A percentile compares a stretch with the other conserved stretches of the same genome.
These are phyloP conservation scores for Cataglyphis albicans DNA, from an alignment of 2,888 invertebrate species.

Conservation along the genomic window DNA sequence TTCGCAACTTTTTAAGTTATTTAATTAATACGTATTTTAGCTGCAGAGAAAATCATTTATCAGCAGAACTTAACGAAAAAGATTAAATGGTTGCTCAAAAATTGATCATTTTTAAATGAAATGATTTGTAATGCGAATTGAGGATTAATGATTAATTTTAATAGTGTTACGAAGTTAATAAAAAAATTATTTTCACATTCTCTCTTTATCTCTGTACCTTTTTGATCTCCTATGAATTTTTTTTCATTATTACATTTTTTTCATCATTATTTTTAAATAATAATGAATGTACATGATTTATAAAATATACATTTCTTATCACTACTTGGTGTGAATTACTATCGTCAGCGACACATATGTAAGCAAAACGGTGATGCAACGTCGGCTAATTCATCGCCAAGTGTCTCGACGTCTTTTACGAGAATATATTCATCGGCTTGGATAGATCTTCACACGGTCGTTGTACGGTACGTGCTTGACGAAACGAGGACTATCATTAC, in stretches of 20 bases:
- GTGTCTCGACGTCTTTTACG: constrained; percentile 38
- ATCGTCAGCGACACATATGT: constrained; percentile 18
- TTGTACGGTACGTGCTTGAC: constrained; percentile 31
- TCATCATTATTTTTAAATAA: constrained; percentile 15
- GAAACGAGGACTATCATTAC: constrained; percentile 44
- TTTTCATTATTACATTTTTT: not conserved
- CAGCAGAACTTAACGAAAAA: not conserved
- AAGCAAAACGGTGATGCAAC: constrained; percentile 7
- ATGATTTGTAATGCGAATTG: not conserved
- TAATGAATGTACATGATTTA: not conserved
- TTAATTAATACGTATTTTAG: constrained; percentile 4
- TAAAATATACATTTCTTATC: not conserved
- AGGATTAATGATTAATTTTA: not conserved
- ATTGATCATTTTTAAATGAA: not conserved
- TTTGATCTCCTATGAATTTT: not conserved
- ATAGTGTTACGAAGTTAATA: not conserved
- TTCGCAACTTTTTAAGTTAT: not conserved
- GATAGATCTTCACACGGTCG: constrained; percentile 21
- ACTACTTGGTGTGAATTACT: constrained; percentile 9
- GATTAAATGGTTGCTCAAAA: not conserved
- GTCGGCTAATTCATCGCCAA: constrained; percentile 21
- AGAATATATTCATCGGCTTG: constrained; percentile 38
- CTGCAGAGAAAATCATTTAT: not conserved
- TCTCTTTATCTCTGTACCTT: not conserved
- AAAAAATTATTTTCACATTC: not conserved